Evolutionary conservation across 2,888 invertebrate genomes (phyloP).

Genomic region (Macropis europaea): DNA sequence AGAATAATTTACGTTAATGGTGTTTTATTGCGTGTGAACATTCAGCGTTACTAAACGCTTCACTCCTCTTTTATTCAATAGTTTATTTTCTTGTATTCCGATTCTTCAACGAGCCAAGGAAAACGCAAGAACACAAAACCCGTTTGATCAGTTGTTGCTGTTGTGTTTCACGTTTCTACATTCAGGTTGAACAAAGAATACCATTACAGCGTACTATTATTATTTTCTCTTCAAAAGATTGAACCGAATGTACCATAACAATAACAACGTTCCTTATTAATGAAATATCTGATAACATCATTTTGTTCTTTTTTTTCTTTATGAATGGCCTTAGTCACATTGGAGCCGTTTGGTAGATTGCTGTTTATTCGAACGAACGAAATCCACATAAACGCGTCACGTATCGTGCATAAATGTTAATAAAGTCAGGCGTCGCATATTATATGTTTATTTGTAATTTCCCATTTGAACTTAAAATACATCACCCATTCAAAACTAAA

Average conservation of each 20-base stretch:
- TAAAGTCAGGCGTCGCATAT: constrained; percentile 66
- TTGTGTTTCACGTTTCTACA: constrained; percentile 24
- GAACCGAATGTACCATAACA: constrained; percentile 58
- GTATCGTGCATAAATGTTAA: constrained; percentile 42
- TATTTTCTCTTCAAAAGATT: constrained; percentile 36
- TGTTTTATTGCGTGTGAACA: constrained; percentile 41
- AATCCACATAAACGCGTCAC: constrained; percentile 42
- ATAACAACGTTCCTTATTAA: constrained; percentile 54
- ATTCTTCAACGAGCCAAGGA: constrained; percentile 9
- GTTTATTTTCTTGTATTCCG: constrained; percentile 69
- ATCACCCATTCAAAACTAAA: constrained; percentile 67
- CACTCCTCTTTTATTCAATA: constrained; percentile 66
- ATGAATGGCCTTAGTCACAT: constrained; percentile 23
- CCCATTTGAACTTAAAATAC: constrained; percentile 67
- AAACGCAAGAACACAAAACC: constrained; percentile 26
- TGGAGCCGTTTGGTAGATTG: constrained; percentile 20
- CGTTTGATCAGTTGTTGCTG: constrained; percentile 33
- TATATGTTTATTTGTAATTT: constrained; percentile 65
- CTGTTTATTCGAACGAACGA: constrained; percentile 49
- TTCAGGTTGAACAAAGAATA: constrained; percentile 18
- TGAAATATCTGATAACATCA: constrained; percentile 47
- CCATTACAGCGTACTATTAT: constrained; percentile 30
- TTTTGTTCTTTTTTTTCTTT: no score
- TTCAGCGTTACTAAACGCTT: constrained; percentile 14
- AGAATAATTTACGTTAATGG: constrained; percentile 15